phyloP scores from a whole-genome alignment of 2,113 vertebrate genomes.

The Poeciliopsis prolifica region DNA sequence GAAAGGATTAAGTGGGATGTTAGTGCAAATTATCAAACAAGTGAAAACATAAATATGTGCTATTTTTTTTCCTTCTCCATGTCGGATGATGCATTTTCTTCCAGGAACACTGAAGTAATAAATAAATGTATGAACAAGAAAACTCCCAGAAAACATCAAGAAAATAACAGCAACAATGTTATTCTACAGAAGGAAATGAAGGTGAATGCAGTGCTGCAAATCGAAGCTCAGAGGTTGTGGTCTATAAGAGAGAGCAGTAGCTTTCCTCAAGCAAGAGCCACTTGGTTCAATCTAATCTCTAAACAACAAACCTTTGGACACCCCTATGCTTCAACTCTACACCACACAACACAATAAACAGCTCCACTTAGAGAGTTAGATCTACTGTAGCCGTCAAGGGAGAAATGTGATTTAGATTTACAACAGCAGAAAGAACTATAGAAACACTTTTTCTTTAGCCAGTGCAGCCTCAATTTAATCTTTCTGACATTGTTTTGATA shows the following conservation, averaged over 20 bases:
- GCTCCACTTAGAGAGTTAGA: conserved; percentile 60
- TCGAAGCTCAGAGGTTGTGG: conserved; percentile 58
- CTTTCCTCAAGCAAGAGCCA: conserved; percentile 61
- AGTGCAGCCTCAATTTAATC: conserved; percentile 45
- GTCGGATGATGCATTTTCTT: neutral
- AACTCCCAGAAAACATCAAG: neutral
- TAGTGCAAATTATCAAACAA: neutral
- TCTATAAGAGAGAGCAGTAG: conserved; percentile 57
- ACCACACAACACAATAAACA: conserved; percentile 74
- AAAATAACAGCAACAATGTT: neutral
- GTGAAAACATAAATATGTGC: too few species aligned
- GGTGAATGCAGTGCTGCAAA: conserved; percentile 32
- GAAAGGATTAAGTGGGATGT: neutral
- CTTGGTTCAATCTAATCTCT: conserved; percentile 83
- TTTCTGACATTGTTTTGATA: too few species aligned
- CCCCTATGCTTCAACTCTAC: conserved; percentile 59
- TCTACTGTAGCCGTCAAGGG: conserved; percentile 69
- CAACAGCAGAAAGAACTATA: conserved; percentile 63
- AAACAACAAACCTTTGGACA: conserved; percentile 76
- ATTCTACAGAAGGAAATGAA: conserved; percentile 50
- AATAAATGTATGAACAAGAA: neutral
- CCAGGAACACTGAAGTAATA: neutral
- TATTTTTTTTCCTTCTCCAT: neutral
- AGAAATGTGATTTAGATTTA: conserved; percentile 73
- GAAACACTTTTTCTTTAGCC: conserved; percentile 58